Conservation (phyloP, 2,888 invertebrate genomes). For the Drosophila cracens region DNA sequence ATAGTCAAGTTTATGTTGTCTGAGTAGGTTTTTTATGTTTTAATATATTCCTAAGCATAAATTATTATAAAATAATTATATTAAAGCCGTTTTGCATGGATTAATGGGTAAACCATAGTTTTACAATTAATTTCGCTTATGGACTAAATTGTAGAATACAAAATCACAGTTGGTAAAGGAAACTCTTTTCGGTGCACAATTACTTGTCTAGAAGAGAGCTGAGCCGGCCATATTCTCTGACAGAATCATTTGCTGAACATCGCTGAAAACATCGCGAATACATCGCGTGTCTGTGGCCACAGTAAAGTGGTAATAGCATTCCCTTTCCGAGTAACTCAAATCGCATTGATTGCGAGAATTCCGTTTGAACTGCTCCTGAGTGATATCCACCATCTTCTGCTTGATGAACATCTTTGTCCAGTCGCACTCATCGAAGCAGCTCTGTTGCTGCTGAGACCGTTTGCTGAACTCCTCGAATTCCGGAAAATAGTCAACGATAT, state of each 20-base stretch:
- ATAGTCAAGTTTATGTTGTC: conserved; percentile 1
- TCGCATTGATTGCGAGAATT: conserved; percentile 83
- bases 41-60: conserved; percentile 30
- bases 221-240: conserved; percentile 85
- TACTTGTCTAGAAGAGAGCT: conserved; percentile 75
- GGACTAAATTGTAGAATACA: conserved; percentile 26
- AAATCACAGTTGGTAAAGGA: conserved; percentile 57
- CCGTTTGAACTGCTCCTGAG: conserved; percentile 86
- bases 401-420: conserved; percentile 89
- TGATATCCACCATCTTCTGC: conserved; percentile 88
- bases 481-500: conserved; percentile 89
- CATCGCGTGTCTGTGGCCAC: conserved; percentile 91
- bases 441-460: conserved; percentile 85
- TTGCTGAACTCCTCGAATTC: conserved; percentile 87
- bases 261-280: conserved; percentile 90
- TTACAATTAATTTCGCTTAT: conserved; percentile 40
- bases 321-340: conserved; percentile 85
- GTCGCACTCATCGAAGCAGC: conserved; percentile 88
- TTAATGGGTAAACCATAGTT: conserved; percentile 1
- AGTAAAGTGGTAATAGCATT: conserved; percentile 91
- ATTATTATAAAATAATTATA: conserved; percentile 6
- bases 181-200: conserved; percentile 30
- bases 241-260: conserved; percentile 89
- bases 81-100: conserved; percentile 23
- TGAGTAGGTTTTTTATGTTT: conserved; percentile 23